Base-by-base conservation (phyloP, 2,113 vertebrate genomes). In the Saimiri boliviensis region DNA sequence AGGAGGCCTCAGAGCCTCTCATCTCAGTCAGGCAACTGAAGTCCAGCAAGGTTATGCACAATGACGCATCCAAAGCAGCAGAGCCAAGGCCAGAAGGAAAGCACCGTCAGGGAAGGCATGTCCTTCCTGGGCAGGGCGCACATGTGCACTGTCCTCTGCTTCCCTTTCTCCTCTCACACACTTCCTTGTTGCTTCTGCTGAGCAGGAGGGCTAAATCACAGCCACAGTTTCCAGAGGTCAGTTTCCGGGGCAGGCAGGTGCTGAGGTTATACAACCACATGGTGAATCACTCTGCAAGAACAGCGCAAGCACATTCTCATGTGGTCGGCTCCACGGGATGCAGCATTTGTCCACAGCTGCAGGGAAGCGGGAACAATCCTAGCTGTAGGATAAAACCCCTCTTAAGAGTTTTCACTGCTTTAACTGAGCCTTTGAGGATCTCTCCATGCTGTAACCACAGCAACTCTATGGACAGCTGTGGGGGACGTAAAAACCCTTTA, bases 121-220 rank as follows among this genome's bases (percentile, higher is more conserved):
- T n/a, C 23, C 0, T 3, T 11, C 3, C 40, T 8, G 9, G 40
- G 88, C 70, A 58, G 54, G 30, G 87, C 47, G 35, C 30, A 4
- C 63, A 12, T 40, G 1, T 8, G 52, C 16, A 1, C 0, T 0
- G 0, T 4, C 1, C 52, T 23, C 70, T 83, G 74, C 47, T 14
- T 73, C n/a, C 42, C 74, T 30, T 42, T 7, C 66, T 30, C 2
- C 32, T 40, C 80, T n/a, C 35, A 8, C 32, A 35, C 17, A 3
- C 6, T 19, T 37, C 20, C 68, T 74, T 27, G 79, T 42, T 0
- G 8, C 74, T 73, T 42, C 54, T 47, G 68, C 81, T 80, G 2
- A 82, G 70, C 84, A n/a, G 66, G 23, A 77, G 47, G 19, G 45
- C 47, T 37, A 23, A 68, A 84, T 94, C 76, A 74, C 60, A 94